These are phyloP conservation scores for Drosophila mimetica DNA, from an alignment of 2,888 invertebrate species.

Conservation along the genomic window DNA sequence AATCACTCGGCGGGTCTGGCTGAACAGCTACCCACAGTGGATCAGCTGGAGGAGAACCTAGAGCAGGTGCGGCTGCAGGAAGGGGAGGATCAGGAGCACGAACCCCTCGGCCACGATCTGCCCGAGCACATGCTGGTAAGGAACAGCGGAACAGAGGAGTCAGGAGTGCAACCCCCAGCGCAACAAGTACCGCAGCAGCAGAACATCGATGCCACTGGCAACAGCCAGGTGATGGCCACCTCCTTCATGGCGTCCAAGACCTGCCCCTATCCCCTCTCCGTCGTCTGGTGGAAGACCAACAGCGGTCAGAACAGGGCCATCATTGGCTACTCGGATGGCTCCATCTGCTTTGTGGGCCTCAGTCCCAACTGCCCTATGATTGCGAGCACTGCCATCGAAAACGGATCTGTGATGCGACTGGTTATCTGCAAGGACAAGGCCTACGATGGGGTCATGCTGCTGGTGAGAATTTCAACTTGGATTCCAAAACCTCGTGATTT, in stretches of 20 bases:
- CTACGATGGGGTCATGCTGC: slow-evolving; percentile 86
- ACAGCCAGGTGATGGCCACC: slow-evolving; percentile 78
- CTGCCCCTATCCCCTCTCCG: slow-evolving; percentile 86
- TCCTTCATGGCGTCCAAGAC: slow-evolving; percentile 84
- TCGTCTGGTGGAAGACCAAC: slow-evolving; percentile 91
- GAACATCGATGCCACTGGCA: slow-evolving; percentile 70
- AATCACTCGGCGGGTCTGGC: slow-evolving; percentile 68
- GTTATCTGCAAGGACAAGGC: slow-evolving; percentile 88
- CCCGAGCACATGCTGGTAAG: slow-evolving; percentile 80
- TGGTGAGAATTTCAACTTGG: slow-evolving; percentile 82
- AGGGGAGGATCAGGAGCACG: slow-evolving; percentile 50
- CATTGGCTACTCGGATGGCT: slow-evolving; percentile 88
- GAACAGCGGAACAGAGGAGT: slow-evolving; percentile 14
- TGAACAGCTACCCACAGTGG: slow-evolving; percentile 34
- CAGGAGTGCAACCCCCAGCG: neutral
- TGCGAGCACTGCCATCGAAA: slow-evolving; percentile 83
- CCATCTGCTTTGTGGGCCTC: slow-evolving; percentile 85
- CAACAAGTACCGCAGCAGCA: slow-evolving; percentile 20
- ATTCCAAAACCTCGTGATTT: neutral
- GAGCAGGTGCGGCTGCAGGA: slow-evolving; percentile 46
- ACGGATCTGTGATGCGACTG: slow-evolving; percentile 83
- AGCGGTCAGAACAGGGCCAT: slow-evolving; percentile 89
- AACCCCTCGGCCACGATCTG: slow-evolving; percentile 78
- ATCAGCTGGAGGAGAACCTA: slow-evolving; percentile 48
- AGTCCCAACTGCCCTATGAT: slow-evolving; percentile 85